Evolutionary conservation across 2,113 vertebrate species (phyloP).

Genomic region (Anser brachyrhynchus): DNA sequence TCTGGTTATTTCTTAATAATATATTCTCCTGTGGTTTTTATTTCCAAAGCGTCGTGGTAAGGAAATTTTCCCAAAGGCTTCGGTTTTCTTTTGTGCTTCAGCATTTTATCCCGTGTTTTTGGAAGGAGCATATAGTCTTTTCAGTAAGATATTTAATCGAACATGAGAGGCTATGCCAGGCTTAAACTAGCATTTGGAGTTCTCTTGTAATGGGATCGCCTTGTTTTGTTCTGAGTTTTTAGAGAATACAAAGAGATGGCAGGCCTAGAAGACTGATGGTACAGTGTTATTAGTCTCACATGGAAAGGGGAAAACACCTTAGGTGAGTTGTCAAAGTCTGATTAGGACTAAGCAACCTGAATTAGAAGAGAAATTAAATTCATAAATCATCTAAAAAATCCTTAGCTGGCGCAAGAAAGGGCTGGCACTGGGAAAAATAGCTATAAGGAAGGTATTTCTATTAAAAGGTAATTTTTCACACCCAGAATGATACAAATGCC

Average conservation of each 20-base stretch:
- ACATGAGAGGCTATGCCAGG: neutral
- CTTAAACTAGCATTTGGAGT: neutral
- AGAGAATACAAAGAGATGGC: neutral
- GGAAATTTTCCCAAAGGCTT: slow-evolving; percentile 55
- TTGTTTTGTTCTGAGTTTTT: slow-evolving; percentile 6
- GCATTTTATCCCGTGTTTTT: slow-evolving; percentile 53
- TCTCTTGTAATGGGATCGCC: neutral
- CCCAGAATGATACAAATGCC: neutral
- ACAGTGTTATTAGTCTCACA: slow-evolving; percentile 7
- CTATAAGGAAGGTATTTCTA: neutral
- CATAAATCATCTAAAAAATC: slow-evolving; percentile 28
- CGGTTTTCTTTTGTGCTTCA: slow-evolving; percentile 54
- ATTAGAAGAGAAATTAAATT: slow-evolving; percentile 51
- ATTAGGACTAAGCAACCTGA: slow-evolving; percentile 21
- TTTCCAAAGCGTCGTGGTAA: slow-evolving; percentile 61
- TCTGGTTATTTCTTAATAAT: slow-evolving; percentile 62
- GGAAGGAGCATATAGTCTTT: neutral
- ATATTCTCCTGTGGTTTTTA: slow-evolving; percentile 61
- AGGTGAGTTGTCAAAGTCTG: slow-evolving; percentile 41
- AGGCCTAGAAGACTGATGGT: neutral
- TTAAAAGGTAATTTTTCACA: neutral
- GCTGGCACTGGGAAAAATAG: neutral
- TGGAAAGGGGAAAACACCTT: neutral
- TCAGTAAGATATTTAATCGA: neutral
- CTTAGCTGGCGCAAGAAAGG: neutral